Evolutionary conservation across 2,113 vertebrate species (phyloP), one percentile per base, ranked within the genome.

Genomic region (Platysternon megacephalum): DNA sequence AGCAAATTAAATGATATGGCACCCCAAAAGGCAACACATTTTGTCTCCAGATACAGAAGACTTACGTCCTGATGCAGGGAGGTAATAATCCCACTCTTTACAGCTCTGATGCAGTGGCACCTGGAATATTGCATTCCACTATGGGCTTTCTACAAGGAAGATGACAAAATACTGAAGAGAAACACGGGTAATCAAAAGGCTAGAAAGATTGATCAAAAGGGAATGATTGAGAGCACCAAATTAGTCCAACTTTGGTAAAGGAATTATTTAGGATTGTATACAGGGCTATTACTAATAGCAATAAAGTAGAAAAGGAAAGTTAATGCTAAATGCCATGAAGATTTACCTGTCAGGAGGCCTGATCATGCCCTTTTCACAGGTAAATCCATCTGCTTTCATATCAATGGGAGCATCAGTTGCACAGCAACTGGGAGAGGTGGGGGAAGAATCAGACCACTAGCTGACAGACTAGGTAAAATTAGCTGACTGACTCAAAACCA

Each of bases 121-220:
- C 86, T 82, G 81, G 39, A 83, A 88, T 92, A 96, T 48, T 86
- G 90, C 95, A 80, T 9, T 87, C 51, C 85, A 81, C 83, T 80
- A 90, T 80, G 5, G 39, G 53, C 4, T 13, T 39, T 11, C 5
- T 28, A 29, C 53, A 91, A 65, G 94, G 84, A 72, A 88, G 82
- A 21, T 82, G 94, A 65, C 39, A 24, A 78, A 74, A 2, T 87
- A 10, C 88, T 72, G 85, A 65, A 81, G 65, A n/a, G 93, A 94
- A 94, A 91, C 49, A 85, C 82, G 96, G 93, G 94, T 86, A 92
- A 93, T 88, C 90, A 86, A 51, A 86, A 79, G 52, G 53, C 1
- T 79, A 86, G 90, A 93, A 91, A 79, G 89, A 96, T 92, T 4
- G 95, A 96, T 86, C 83, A 5, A 44, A 87, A 52, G 91, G 26